Conservation (phyloP, 2,797 vertebrate genomes). For the Alcedo atthis region DNA sequence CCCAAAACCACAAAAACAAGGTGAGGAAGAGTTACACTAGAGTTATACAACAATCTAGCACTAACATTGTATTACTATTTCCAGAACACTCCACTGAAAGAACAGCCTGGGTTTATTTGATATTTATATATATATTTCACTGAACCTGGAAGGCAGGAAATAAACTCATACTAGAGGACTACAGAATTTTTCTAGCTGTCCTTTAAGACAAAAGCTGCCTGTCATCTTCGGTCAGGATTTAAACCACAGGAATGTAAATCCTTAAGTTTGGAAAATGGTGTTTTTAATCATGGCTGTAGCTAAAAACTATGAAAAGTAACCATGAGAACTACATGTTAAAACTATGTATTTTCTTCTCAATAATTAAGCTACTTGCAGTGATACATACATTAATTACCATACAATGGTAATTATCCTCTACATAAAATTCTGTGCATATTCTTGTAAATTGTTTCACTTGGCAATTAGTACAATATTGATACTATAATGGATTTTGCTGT, state of each 20-base stretch:
- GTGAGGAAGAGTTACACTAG: not conserved
- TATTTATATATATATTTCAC: not conserved
- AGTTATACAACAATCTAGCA: not conserved
- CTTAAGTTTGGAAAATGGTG: not conserved
- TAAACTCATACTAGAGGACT: not conserved
- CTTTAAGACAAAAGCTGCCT: conserved; percentile 4
- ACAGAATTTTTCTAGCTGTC: not conserved
- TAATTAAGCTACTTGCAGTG: not conserved
- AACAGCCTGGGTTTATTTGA: not conserved
- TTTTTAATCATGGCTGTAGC: not conserved
- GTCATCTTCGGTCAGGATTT: not conserved
- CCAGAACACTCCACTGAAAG: not conserved
- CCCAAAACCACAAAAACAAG: not conserved
- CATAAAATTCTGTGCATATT: not conserved
- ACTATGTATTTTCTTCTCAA: not conserved
- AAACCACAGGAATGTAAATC: not conserved
- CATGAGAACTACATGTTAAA: not conserved
- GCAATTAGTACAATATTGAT: not conserved
- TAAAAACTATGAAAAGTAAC: not conserved
- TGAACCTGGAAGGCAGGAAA: not conserved
- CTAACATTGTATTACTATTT: not conserved
- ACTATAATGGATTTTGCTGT: not conserved
- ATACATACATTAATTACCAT: not conserved
- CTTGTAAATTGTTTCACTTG: not conserved
- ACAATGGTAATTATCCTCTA: not conserved